Evolutionary conservation across 2,113 vertebrate species (phyloP).

Genomic region (Ageneiosus marmoratus): DNA sequence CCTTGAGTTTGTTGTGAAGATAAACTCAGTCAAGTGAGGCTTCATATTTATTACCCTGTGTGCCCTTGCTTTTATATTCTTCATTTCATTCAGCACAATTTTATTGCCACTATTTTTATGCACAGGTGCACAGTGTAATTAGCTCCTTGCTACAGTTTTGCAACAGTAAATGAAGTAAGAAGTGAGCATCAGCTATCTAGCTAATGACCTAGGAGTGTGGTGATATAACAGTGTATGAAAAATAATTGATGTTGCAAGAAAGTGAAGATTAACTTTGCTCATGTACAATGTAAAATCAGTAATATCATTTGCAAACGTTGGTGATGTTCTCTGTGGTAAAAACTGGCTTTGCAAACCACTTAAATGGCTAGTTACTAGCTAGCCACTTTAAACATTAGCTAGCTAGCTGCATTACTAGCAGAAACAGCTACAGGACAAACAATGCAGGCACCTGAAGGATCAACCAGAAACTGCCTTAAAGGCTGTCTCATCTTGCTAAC

Average conservation of each 20-base stretch:
- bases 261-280: background rate
- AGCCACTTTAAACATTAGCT: too few relatives aligned
- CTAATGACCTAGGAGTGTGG: background rate
- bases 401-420: too few relatives aligned
- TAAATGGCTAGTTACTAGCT: too few relatives aligned
- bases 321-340: background rate
- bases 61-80: slow-evolving; percentile 6
- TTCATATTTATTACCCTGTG: background rate
- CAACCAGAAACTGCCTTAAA: too few relatives aligned
- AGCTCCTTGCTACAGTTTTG: slow-evolving; percentile 1
- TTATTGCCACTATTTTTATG: slow-evolving; percentile 14
- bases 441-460: too few relatives aligned
- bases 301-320: background rate
- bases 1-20: slow-evolving; percentile 2
- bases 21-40: background rate
- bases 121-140: slow-evolving; percentile 8
- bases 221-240: background rate
- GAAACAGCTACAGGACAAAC: too few relatives aligned
- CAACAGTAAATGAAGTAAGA: slow-evolving; percentile 13
- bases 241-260: background rate
- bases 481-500: too few relatives aligned
- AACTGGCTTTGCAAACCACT: too few relatives aligned
- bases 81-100: slow-evolving; percentile 12
- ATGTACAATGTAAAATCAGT: background rate
- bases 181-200: background rate